Conservation (phyloP, 2,113 vertebrate genomes). For the Embiotoca jacksoni region DNA sequence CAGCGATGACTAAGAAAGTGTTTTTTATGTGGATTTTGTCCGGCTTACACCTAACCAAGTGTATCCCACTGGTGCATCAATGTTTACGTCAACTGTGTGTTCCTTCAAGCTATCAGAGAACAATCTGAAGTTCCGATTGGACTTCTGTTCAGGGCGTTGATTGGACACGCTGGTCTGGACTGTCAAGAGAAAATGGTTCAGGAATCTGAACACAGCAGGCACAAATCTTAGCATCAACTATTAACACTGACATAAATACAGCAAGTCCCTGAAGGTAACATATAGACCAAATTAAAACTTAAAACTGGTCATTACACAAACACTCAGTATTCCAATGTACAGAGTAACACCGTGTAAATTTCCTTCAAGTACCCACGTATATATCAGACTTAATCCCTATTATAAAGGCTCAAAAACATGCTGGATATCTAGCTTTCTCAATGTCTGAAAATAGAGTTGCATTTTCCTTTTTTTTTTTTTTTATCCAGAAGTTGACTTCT, state of each 20-base stretch:
- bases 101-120: neutral
- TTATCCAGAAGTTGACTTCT: too few relatives aligned
- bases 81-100: neutral
- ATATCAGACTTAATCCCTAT: neutral
- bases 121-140: neutral
- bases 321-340: neutral
- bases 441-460: conserved; percentile 12
- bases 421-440: neutral
- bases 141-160: neutral
- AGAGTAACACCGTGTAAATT: neutral
- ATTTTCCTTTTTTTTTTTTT: neutral
- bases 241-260: neutral
- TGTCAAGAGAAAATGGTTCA: neutral
- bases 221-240: too few relatives aligned
- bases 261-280: neutral
- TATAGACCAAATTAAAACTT: too few relatives aligned
- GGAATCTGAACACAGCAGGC: neutral
- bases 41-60: neutral
- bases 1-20: too few relatives aligned
- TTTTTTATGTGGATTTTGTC: neutral
- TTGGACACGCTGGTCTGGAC: neutral
- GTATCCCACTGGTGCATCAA: neutral
- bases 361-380: neutral
- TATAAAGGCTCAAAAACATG: conserved; percentile 1
- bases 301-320: neutral